Evolutionary conservation across 2,113 vertebrate species (phyloP).

Genomic region (Hemicordylus capensis): DNA sequence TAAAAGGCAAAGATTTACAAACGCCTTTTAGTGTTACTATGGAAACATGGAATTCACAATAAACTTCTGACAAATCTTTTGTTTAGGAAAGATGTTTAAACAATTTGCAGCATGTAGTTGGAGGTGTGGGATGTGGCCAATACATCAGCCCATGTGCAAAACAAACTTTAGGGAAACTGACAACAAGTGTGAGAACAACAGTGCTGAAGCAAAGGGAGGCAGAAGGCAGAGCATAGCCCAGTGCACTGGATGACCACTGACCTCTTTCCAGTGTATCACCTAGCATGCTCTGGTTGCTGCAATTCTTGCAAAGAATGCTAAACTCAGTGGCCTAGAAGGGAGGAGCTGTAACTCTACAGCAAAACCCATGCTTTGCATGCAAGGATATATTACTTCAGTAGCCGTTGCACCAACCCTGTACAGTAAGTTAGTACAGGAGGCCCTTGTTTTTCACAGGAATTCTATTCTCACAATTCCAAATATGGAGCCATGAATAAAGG

Average conservation of each 20-base stretch:
- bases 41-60: constrained; percentile 49
- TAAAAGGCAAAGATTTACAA: constrained; percentile 56
- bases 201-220: constrained; percentile 8
- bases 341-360: no score
- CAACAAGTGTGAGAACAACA: background rate
- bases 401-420: no score
- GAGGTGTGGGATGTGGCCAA: background rate
- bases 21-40: constrained; percentile 43
- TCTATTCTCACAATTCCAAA: no score
- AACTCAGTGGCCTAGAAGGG: background rate
- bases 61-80: constrained; percentile 24
- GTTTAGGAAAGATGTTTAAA: constrained; percentile 16
- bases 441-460: no score
- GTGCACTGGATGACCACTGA: background rate
- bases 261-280: background rate
- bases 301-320: background rate
- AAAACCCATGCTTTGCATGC: no score
- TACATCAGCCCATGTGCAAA: background rate
- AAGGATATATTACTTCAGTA: no score
- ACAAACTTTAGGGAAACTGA: constrained; percentile 1
- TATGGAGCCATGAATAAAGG: no score
- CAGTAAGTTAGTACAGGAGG: no score
- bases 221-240: background rate
- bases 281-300: background rate
- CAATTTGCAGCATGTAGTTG: constrained; percentile 17